Evolutionary conservation across 1,140 invertebrate genomes (phyloP).

Genomic region (Dreissena polymorpha): DNA sequence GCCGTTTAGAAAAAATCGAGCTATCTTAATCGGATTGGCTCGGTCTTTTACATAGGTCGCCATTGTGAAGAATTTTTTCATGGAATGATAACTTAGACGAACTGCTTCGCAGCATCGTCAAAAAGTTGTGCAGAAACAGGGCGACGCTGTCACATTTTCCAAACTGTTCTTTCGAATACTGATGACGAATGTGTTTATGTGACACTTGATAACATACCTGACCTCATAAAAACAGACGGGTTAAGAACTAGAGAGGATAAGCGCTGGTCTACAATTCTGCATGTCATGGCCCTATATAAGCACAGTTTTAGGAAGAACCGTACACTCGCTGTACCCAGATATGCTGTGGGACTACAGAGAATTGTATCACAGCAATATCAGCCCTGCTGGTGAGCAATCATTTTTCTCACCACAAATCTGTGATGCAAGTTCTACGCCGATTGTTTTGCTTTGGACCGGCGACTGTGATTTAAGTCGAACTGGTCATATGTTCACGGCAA

Average conservation of each 20-base stretch:
- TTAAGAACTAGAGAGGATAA: not conserved
- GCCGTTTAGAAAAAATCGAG: too few species aligned
- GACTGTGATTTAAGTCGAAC: not conserved
- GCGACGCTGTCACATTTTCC: not conserved
- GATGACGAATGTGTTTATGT: not conserved
- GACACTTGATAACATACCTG: slow-evolving; percentile 8
- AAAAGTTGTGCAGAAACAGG: slow-evolving; percentile 1
- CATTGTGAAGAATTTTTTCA: too few species aligned
- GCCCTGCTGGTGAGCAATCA: slow-evolving; percentile 6
- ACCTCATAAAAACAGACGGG: not conserved
- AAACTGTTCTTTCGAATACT: not conserved
- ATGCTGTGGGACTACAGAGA: not conserved
- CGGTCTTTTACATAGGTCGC: too few species aligned
- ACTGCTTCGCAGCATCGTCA: too few species aligned
- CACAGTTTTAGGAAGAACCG: not conserved
- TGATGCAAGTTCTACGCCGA: not conserved
- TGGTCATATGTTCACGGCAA: slow-evolving; percentile 5
- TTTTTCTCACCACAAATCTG: not conserved
- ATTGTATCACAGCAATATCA: not conserved
- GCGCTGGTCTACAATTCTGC: slow-evolving; percentile 5
- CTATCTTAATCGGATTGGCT: too few species aligned
- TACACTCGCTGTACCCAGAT: not conserved
- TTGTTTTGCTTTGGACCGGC: not conserved
- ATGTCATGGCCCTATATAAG: slow-evolving; percentile 11
- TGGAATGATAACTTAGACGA: too few species aligned